Base-by-base conservation (phyloP, 1,140 invertebrate species). In the Pseudomyrmex concolor region DNA sequence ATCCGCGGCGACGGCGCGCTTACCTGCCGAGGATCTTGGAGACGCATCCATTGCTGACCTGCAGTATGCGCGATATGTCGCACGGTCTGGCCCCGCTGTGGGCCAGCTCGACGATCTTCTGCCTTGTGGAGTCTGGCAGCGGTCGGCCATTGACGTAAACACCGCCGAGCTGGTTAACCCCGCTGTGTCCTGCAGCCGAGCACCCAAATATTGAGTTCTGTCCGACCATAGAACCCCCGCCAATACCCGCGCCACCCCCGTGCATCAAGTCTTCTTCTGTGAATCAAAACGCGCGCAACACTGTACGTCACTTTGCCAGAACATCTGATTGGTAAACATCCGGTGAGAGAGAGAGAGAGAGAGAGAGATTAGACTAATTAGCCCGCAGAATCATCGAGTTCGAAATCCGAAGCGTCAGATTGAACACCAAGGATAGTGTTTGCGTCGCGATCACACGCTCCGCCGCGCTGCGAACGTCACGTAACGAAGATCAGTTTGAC, bases 121-220 rank as follows among this genome's bases (percentile, higher is more conserved):
- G 98, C 84, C 99, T 95, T 59, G 98, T 99, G 64, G 97, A 98
- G 94, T 99, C 99, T 1, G 99, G 99, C 91, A 99, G 95, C 8
- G 99, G 99, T 83, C 99, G 95, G 25, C 99, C 99, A 94, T 99
- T 99, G 83, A 99, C 98, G 95, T 99, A 99, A 71, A 99, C 98
- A 57, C 99, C 99, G 77, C 99, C 99, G 84, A 99, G 96, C 95
- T 99, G 99, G 95, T 99, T 99, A 91, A 99, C 98, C 82, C 99
- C 98, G 93, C 97, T 98, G 95, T 99, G 98, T 86, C 98, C 98
- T 95, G 97, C 96, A 80, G 96, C 96, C 48, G 96, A 97, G 92
- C 96, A 97, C 74, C 96, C 96, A 94, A 97, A 97, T 85, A 97
- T 95, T 85, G 95, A 95, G 89, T 96, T 95, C 89, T 95, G 95